phyloP scores from a whole-genome alignment of 2,113 vertebrate species.

The Neolamprologus sp. region DNA sequence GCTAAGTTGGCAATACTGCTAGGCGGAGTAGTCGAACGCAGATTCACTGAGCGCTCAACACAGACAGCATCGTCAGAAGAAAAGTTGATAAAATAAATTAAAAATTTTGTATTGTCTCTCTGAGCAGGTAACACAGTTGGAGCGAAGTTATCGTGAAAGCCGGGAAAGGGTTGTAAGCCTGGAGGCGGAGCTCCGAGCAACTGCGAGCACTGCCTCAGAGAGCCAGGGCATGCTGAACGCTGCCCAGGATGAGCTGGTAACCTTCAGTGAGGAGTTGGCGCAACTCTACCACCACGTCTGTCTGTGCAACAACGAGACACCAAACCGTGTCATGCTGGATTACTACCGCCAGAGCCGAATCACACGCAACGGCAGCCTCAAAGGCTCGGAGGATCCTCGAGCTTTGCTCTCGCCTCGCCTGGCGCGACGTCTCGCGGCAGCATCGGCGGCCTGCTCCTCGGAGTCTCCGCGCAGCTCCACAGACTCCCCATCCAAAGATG shows the following conservation, averaged over 20 bases:
- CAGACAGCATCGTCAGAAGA: too few relatives aligned
- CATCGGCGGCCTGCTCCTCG: constrained; percentile 63
- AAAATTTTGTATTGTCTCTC: fast-evolving
- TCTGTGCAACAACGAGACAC: constrained; percentile 96
- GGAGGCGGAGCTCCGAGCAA: constrained; percentile 84
- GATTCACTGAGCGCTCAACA: fast-evolving
- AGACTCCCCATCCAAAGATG: constrained; percentile 76
- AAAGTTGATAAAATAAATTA: too few relatives aligned
- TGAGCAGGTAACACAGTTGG: constrained; percentile 73
- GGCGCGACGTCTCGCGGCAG: constrained; percentile 79
- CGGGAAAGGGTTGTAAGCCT: constrained; percentile 78
- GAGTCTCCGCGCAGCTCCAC: constrained; percentile 70
- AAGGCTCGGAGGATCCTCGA: constrained; percentile 86
- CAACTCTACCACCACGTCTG: constrained; percentile 98
- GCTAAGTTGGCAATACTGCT: too few relatives aligned
- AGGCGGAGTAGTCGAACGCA: too few relatives aligned
- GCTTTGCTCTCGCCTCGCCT: constrained; percentile 87
- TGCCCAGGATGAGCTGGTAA: constrained; percentile 94
- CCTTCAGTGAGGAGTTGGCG: constrained; percentile 93
- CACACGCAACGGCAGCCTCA: constrained; percentile 87
- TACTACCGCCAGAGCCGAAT: constrained; percentile 93
- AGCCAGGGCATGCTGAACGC: constrained; percentile 87
- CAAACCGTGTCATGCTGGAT: constrained; percentile 97
- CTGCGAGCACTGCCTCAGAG: constrained; percentile 77
- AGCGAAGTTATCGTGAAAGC: constrained; percentile 79